Evolutionary conservation across 2,113 vertebrate species (phyloP).

Genomic region (Tachysurus vachellii): DNA sequence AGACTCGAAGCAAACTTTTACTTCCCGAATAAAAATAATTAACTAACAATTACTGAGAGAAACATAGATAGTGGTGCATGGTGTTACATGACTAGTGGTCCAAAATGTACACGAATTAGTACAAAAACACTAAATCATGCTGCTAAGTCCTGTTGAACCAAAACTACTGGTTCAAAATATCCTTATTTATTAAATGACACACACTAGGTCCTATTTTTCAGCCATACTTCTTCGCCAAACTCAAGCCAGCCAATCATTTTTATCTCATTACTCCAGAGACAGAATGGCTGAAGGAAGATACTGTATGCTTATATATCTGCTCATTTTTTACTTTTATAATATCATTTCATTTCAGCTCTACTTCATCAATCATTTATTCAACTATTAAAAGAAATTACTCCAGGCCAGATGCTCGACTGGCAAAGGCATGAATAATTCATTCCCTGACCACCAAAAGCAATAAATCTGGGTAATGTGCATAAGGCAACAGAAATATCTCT

Average conservation of each 20-base stretch:
- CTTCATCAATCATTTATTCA: constrained; percentile 50
- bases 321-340: constrained; percentile 32
- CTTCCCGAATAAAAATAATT: too few relatives aligned
- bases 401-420: constrained; percentile 5
- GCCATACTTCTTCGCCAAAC: background rate
- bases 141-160: background rate
- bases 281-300: background rate
- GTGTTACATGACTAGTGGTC: background rate
- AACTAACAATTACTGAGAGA: too few relatives aligned
- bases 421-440: constrained; percentile 46
- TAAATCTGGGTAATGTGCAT: constrained; percentile 22
- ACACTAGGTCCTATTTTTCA: background rate
- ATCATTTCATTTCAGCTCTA: constrained; percentile 34
- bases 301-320: background rate
- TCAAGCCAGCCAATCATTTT: constrained; percentile 6
- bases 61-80: background rate
- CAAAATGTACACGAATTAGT: too few relatives aligned
- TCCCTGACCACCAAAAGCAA: constrained; percentile 10
- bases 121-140: background rate
- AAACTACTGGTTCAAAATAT: background rate
- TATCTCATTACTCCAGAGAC: constrained; percentile 18
- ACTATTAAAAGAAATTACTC: constrained; percentile 37
- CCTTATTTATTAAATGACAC: background rate
- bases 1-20: too few relatives aligned
- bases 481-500: constrained; percentile 26